Evolutionary conservation across 2,888 invertebrate genomes (phyloP).

Genomic region (Druceiella hillmani): DNA sequence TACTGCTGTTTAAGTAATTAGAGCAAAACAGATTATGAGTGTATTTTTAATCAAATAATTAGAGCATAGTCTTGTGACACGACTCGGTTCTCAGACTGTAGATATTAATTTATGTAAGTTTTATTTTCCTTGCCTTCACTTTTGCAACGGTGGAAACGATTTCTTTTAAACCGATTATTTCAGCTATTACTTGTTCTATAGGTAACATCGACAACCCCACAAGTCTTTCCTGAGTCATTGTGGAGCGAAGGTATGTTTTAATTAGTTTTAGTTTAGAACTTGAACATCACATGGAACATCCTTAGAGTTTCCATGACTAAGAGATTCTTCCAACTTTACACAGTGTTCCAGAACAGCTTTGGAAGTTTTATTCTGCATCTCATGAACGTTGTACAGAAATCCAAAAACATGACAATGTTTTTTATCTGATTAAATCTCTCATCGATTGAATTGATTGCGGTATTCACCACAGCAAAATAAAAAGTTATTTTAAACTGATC

Average conservation of each 20-base stretch:
- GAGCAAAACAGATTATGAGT: too few species aligned
- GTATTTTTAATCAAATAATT: too few species aligned
- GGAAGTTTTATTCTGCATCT: conserved; percentile 11
- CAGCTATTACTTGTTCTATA: conserved; percentile 3
- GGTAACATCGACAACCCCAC: conserved; percentile 11
- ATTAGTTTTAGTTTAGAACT: conserved; percentile 20
- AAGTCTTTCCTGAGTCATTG: conserved; percentile 19
- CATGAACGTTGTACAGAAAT: conserved; percentile 11
- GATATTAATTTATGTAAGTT: conserved; percentile 3
- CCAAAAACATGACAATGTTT: conserved; percentile 14
- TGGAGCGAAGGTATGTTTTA: conserved; percentile 19
- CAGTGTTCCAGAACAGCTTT: conserved; percentile 9
- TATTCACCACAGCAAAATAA: conserved; percentile 15
- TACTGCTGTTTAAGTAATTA: too few species aligned
- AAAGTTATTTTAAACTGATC: conserved; percentile 18
- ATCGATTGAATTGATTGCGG: too few species aligned
- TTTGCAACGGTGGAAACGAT: conserved; percentile 11
- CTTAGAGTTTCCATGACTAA: too few species aligned
- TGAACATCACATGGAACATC: too few species aligned
- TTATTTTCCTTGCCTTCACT: conserved; percentile 7
- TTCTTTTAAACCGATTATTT: conserved; percentile 7
- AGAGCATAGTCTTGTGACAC: too few species aligned
- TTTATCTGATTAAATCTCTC: conserved; percentile 17
- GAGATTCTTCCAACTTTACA: conserved; percentile 7
- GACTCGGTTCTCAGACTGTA: too few species aligned